Evolutionary conservation across 2,113 vertebrate genomes (phyloP).

Genomic region (Accipiter cooperii): DNA sequence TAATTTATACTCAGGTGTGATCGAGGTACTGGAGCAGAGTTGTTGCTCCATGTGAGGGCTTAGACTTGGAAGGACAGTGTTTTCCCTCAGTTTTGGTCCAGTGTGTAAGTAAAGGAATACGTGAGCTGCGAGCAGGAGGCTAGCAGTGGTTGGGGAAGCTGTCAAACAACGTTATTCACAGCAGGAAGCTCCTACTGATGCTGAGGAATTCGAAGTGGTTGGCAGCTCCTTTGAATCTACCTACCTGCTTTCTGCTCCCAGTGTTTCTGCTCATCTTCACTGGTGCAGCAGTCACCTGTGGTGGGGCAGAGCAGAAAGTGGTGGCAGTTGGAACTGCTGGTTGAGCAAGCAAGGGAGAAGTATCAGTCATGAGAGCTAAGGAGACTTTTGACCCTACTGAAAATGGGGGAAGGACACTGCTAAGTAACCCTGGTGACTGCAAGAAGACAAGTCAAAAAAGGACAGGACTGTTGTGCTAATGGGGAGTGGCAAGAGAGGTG

Average conservation of each 20-base stretch:
- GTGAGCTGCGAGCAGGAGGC: not conserved
- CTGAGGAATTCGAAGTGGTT: not conserved
- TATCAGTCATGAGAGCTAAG: not conserved
- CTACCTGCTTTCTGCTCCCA: not conserved
- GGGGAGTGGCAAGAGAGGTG: not conserved
- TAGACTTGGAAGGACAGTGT: not conserved
- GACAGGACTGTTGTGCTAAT: not conserved
- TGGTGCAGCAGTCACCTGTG: not conserved
- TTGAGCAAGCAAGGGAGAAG: not conserved
- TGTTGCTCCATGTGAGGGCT: not conserved
- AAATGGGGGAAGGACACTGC: not conserved
- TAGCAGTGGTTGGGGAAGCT: not conserved
- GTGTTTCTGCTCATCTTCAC: not conserved
- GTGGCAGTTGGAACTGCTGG: not conserved
- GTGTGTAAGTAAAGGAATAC: not conserved
- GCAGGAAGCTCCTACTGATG: not conserved
- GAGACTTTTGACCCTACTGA: not conserved
- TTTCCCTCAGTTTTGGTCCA: not conserved
- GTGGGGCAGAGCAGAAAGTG: not conserved
- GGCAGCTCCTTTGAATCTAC: not conserved
- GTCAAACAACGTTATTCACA: not conserved
- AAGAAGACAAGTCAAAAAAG: not conserved
- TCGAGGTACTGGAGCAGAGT: not conserved
- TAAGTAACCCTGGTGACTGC: not conserved
- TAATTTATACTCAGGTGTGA: not conserved